A percentile compares a stretch with the other conserved stretches of the same genome.
Conservation (phyloP, 2,888 invertebrate genomes). For the Latrodectus elegans region DNA sequence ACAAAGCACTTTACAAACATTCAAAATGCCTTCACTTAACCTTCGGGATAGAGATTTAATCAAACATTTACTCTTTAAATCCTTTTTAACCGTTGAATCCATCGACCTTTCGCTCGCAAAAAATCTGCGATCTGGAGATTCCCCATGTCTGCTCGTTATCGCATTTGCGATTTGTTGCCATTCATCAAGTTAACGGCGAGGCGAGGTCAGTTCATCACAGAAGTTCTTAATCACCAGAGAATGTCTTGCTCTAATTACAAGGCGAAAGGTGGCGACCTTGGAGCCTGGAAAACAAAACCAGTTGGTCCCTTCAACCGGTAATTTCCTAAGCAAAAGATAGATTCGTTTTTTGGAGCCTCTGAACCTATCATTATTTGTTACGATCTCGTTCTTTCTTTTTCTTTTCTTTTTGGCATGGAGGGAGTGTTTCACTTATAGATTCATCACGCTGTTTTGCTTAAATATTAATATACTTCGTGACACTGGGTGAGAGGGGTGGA, state of each 20-base stretch:
- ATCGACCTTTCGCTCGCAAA: no score
- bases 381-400: background rate
- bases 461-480: no score
- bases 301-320: conserved; percentile 15
- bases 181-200: conserved; percentile 3
- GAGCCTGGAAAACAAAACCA: background rate
- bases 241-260: conserved; percentile 39
- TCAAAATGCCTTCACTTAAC: no score
- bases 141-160: no score
- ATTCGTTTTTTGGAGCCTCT: conserved; percentile 7
- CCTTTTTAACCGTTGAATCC: no score
- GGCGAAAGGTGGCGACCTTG: conserved; percentile 11
- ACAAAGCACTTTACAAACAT: no score
- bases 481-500: no score
- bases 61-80: no score
- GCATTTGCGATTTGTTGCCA: background rate
- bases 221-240: conserved; percentile 14
- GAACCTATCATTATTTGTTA: conserved; percentile 25
- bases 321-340: conserved; percentile 10
- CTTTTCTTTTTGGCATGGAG: no score
- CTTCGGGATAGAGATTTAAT: no score
- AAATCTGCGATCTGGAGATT: no score
- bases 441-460: background rate
- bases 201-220: conserved; percentile 35
- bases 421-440: background rate